phyloP scores from a whole-genome alignment of 2,888 invertebrate genomes.

The Cosmopolites sordidus region DNA sequence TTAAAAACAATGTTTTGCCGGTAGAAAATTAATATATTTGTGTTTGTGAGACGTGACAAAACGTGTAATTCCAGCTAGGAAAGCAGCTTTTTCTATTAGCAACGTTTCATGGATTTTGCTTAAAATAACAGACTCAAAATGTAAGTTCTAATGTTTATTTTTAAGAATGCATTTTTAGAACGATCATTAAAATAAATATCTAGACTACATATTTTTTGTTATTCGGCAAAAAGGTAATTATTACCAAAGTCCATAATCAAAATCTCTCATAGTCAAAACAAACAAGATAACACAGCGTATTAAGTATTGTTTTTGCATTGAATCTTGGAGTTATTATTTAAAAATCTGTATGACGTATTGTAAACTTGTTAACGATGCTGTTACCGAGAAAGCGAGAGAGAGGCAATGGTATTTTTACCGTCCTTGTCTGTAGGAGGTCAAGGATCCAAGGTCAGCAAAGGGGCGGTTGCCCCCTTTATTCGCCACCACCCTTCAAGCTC shows the following conservation, averaged over 20 bases:
- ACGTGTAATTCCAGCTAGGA: conserved; percentile 6
- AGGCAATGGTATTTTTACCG: conserved; percentile 2
- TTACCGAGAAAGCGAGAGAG: neutral
- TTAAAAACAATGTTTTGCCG: conserved; percentile 15
- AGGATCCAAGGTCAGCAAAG: conserved; percentile 35
- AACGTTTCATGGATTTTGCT: conserved; percentile 24
- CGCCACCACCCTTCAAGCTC: conserved; percentile 5
- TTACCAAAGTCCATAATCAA: neutral
- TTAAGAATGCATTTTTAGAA: too few species aligned
- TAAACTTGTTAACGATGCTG: neutral
- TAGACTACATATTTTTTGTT: too few species aligned
- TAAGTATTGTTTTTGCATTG: neutral
- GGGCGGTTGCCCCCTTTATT: conserved; percentile 37
- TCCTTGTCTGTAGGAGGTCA: conserved; percentile 38
- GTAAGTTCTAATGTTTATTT: too few species aligned
- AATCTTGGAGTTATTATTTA: neutral
- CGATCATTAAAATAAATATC: too few species aligned
- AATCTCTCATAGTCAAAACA: neutral
- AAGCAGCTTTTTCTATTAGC: neutral
- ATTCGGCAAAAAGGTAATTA: neutral
- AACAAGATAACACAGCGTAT: neutral
- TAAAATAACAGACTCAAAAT: conserved; percentile 19
- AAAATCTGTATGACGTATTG: neutral
- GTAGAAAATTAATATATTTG: conserved; percentile 5
- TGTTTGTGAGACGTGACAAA: neutral